Evolutionary conservation across 2,113 vertebrate species (phyloP).

Genomic region (Macrotus californicus): DNA sequence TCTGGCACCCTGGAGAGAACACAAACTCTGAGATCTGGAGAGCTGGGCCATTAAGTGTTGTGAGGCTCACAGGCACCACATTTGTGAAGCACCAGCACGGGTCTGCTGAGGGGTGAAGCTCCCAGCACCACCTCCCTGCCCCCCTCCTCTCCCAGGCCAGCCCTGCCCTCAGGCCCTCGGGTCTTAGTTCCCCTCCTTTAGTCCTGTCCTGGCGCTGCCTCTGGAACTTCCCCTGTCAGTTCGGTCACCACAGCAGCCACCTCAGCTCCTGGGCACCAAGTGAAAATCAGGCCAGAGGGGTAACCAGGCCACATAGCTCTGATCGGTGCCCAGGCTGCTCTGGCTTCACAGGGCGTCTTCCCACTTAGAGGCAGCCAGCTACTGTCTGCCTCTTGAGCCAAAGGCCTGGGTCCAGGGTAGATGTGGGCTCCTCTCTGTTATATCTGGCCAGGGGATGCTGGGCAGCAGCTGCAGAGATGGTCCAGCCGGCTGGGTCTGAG

Average conservation of each 20-base stretch:
- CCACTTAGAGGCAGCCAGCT: background rate
- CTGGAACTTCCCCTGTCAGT: background rate
- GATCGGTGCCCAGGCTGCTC: background rate
- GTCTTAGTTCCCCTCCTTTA: background rate
- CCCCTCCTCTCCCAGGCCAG: background rate
- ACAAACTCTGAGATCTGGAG: background rate
- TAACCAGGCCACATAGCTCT: background rate
- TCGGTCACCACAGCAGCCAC: slow-evolving; percentile 42
- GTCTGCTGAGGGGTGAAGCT: too few relatives aligned
- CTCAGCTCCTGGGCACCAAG: background rate
- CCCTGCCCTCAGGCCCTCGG: background rate
- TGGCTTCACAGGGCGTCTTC: background rate
- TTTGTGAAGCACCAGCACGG: accelerated
- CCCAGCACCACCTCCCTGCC: accelerated
- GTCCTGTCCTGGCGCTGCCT: background rate
- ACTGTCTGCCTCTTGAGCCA: background rate
- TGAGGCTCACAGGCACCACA: background rate
- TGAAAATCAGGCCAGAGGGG: slow-evolving; percentile 38
- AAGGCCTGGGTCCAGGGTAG: background rate
- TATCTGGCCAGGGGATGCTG: accelerated
- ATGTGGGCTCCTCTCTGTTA: background rate
- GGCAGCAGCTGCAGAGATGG: background rate
- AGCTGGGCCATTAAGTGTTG: background rate
- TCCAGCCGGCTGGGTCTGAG: background rate
- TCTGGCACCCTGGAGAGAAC: background rate